Percentiles rank a stretch among this genome's conserved stretches.
phyloP scores from a whole-genome alignment of 2,113 vertebrate genomes.

The Dromiciops gliroides region DNA sequence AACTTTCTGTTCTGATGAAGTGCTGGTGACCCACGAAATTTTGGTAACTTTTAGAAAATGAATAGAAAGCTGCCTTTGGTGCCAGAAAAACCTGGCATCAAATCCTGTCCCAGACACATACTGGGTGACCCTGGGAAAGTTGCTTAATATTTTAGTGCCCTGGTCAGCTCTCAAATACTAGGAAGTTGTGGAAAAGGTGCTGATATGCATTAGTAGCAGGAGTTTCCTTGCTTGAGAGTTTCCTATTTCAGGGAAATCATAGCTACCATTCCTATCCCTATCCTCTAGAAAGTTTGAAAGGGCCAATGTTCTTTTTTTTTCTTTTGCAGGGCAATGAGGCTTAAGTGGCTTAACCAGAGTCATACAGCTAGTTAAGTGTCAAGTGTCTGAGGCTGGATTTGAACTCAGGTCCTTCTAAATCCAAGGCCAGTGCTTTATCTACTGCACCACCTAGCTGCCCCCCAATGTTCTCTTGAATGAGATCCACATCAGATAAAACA shows the following conservation, averaged over 20 bases:
- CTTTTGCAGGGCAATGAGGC: too few species aligned
- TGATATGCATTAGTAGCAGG: not conserved
- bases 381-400: too few species aligned
- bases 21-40: constrained; percentile 12
- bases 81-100: not conserved
- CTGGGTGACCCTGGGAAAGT: not conserved
- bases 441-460: too few species aligned
- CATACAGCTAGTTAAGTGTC: too few species aligned
- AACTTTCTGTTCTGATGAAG: constrained; percentile 11
- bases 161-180: not conserved
- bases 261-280: not conserved
- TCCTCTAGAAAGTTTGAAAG: not conserved
- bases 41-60: not conserved
- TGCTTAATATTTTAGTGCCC: not conserved
- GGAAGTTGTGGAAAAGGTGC: not conserved
- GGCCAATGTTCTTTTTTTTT: too few species aligned
- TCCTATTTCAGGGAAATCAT: not conserved
- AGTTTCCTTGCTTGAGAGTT: not conserved
- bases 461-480: not conserved
- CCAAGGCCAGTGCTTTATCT: too few species aligned
- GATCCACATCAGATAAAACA: constrained; percentile 10
- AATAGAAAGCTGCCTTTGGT: too few species aligned
- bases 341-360: too few species aligned
- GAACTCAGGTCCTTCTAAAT: too few species aligned
- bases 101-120: not conserved